Percentiles rank a stretch among this genome's conserved stretches.
Evolutionary conservation across 2,113 vertebrate genomes (phyloP).

Genomic region (Ammodytes marinus): DNA sequence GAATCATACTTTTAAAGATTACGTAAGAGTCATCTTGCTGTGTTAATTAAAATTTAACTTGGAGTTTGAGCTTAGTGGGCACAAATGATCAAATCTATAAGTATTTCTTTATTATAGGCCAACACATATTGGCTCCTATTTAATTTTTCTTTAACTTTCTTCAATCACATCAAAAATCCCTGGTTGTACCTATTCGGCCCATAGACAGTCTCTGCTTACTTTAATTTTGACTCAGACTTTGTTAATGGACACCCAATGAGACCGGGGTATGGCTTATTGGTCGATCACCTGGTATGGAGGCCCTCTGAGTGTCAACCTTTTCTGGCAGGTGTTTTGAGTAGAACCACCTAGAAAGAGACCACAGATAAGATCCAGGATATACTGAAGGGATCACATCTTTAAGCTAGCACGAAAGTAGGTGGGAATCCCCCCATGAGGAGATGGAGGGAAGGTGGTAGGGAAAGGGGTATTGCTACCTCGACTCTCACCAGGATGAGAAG

Average conservation of each 20-base stretch:
- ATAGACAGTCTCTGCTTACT: not conserved
- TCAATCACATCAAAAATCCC: not conserved
- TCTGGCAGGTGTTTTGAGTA: not conserved
- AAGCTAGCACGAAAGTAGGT: not conserved
- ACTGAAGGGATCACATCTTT: not conserved
- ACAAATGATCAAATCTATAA: not conserved
- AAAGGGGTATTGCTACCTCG: not conserved
- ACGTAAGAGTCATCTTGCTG: not conserved
- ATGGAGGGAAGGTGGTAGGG: not conserved
- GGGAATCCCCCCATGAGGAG: not conserved
- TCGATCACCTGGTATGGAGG: not conserved
- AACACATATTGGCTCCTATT: not conserved
- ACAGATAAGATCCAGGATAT: not conserved
- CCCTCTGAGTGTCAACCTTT: not conserved
- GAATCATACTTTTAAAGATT: conserved; percentile 4
- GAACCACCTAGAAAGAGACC: not conserved
- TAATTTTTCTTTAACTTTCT: not conserved
- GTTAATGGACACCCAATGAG: not conserved
- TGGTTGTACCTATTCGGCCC: not conserved
- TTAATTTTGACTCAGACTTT: not conserved
- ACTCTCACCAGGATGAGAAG: not conserved
- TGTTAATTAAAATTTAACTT: conserved; percentile 16
- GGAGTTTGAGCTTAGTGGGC: not conserved
- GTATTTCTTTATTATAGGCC: not conserved
- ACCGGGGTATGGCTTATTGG: not conserved